These are phyloP conservation scores for Ernsta delagoae DNA, from an alignment of 2,888 invertebrate species.

Conservation along the genomic window DNA sequence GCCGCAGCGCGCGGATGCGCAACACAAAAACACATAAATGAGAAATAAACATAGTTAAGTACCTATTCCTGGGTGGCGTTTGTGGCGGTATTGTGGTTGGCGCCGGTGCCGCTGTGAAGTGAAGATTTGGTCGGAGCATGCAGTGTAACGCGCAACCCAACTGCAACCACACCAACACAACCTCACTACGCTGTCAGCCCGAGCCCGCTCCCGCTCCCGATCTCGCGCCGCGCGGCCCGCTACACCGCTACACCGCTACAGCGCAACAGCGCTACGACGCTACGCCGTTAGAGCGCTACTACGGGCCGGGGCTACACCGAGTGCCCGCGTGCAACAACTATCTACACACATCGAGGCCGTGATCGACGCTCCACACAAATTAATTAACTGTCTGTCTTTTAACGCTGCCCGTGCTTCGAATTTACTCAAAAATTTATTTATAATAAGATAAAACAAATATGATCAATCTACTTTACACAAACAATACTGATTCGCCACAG, in stretches of 20 bases:
- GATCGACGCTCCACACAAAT: conserved; percentile 71
- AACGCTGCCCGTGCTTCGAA: conserved; percentile 29
- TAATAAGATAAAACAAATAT: conserved; percentile 46
- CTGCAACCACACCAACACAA: conserved; percentile 89
- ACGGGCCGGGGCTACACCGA: conserved; percentile 36
- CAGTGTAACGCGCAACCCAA: conserved; percentile 95
- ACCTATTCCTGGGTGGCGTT: conserved; percentile 85
- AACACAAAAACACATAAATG: conserved; percentile 82
- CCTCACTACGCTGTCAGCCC: no score
- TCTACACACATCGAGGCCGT: conserved; percentile 65
- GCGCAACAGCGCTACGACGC: conserved; percentile 52
- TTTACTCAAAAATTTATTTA: conserved; percentile 38
- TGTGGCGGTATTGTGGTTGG: conserved; percentile 83
- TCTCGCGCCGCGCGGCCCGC: no score
- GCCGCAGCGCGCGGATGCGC: conserved; percentile 80
- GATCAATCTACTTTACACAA: conserved; percentile 49
- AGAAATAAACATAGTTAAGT: conserved; percentile 80
- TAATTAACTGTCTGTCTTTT: conserved; percentile 66
- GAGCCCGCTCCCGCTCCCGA: no score
- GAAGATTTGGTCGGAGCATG: conserved; percentile 91
- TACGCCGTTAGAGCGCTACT: no score
- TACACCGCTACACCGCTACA: conserved; percentile 60
- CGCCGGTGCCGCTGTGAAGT: conserved; percentile 84
- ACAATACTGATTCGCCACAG: conserved; percentile 59
- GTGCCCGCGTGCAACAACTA: conserved; percentile 58